Evolutionary conservation across 2,888 invertebrate genomes (phyloP).

Genomic region (Sphaerophoria taeniata): DNA sequence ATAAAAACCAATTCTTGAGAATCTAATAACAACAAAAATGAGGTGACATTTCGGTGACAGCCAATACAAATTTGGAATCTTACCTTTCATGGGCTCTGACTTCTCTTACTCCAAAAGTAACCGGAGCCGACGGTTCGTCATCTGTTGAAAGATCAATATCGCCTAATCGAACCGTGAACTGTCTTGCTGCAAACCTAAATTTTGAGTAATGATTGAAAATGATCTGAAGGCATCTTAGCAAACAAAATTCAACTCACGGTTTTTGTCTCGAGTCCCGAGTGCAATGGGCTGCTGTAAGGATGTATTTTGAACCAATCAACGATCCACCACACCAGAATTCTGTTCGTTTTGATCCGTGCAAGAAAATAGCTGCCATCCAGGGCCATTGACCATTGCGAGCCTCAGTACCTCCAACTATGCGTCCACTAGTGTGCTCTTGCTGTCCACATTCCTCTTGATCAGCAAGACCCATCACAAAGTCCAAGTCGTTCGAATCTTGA

Average conservation of each 20-base stretch:
- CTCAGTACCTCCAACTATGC: constrained; percentile 95
- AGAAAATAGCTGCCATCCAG: constrained; percentile 97
- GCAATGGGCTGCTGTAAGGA: constrained; percentile 95
- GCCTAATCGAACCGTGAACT: constrained; percentile 94
- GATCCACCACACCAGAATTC: constrained; percentile 98
- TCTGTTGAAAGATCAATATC: constrained; percentile 93
- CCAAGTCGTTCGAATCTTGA: constrained; percentile 77
- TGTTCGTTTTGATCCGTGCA: constrained; percentile 92
- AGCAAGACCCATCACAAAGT: constrained; percentile 79
- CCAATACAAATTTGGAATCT: no score
- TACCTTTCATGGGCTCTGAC: constrained; percentile 90
- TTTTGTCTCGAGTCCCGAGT: constrained; percentile 94
- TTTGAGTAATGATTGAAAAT: neutral
- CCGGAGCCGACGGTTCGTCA: constrained; percentile 93
- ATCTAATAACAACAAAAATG: constrained; percentile 82
- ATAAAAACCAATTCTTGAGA: constrained; percentile 95
- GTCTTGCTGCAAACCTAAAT: constrained; percentile 91
- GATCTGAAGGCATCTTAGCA: neutral
- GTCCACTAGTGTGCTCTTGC: constrained; percentile 91
- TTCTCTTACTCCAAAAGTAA: constrained; percentile 90
- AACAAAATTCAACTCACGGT: constrained; percentile 86
- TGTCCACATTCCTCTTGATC: constrained; percentile 89
- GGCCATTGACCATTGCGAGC: constrained; percentile 95
- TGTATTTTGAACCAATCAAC: constrained; percentile 90
- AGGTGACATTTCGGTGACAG: neutral